A percentile compares a stretch with the other conserved stretches of the same genome.
These are phyloP conservation scores for Cygnus olor DNA, from an alignment of 2,797 vertebrate species.

Conservation along the genomic window DNA sequence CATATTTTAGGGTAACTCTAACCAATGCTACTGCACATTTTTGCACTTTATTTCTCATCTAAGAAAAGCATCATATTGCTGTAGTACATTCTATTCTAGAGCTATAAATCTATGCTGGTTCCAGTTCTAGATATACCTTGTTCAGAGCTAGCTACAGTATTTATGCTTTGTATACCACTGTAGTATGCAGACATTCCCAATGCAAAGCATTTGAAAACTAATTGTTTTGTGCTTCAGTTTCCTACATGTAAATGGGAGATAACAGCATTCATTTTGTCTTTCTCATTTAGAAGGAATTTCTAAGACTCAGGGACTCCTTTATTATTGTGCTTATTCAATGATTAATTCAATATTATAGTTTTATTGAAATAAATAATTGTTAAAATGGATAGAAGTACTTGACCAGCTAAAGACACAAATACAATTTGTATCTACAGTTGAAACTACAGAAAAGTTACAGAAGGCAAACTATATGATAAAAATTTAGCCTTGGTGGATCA, in stretches of 20 bases:
- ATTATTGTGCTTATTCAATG: background rate
- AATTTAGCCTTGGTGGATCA: background rate
- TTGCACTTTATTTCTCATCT: background rate
- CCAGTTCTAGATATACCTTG: background rate
- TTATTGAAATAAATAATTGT: background rate
- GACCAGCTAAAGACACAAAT: background rate
- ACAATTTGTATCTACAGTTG: background rate
- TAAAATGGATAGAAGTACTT: background rate
- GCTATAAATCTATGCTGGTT: background rate
- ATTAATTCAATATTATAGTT: slow-evolving; percentile 7
- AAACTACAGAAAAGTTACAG: background rate
- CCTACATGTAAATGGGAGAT: background rate
- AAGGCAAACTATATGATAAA: background rate
- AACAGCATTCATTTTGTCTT: background rate
- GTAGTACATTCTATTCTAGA: background rate
- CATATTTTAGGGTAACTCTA: background rate
- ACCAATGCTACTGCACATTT: background rate
- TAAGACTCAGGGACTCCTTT: background rate
- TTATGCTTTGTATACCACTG: background rate
- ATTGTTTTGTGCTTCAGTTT: background rate
- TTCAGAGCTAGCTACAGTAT: background rate
- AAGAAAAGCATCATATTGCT: background rate
- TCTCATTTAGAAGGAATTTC: background rate
- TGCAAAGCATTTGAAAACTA: background rate
- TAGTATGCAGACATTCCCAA: background rate